These are phyloP conservation scores for Parthenolecanium corni DNA, from an alignment of 2,888 invertebrate species.

Conservation along the genomic window DNA sequence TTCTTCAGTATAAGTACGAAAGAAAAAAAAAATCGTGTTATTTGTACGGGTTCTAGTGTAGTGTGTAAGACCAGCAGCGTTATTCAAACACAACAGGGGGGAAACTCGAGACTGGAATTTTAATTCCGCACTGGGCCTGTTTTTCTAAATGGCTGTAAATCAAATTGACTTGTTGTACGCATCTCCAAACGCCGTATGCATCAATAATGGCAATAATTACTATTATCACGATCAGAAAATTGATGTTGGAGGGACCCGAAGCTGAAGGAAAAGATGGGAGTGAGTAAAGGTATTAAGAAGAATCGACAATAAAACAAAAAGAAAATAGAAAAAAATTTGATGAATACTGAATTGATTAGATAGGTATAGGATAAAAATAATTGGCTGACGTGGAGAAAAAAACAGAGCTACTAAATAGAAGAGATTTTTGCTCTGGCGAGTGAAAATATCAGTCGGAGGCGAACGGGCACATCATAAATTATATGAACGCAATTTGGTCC, in stretches of 20 bases:
- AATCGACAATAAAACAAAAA: no score
- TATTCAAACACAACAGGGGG: constrained; percentile 12
- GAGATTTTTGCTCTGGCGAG: no score
- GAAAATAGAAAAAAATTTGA: no score
- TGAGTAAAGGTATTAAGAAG: no score
- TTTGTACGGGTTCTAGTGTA: constrained; percentile 1
- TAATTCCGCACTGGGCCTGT: constrained; percentile 15
- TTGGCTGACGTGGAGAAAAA: no score
- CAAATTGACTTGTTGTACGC: constrained; percentile 23
- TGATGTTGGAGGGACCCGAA: neutral
- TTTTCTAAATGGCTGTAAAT: constrained; percentile 18
- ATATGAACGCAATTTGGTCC: no score
- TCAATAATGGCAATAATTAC: constrained; percentile 15
- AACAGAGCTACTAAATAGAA: no score
- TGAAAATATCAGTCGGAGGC: no score
- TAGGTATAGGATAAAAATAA: no score
- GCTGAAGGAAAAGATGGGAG: no score
- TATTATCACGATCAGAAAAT: constrained; percentile 1
- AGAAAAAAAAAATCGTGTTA: constrained; percentile 10
- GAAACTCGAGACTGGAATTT: constrained; percentile 17
- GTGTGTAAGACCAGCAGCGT: constrained; percentile 24
- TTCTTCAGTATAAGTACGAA: neutral
- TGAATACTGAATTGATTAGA: no score
- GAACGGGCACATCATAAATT: no score
- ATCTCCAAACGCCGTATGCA: constrained; percentile 1